Evolutionary conservation across 2,797 vertebrate genomes (phyloP), one percentile per base, ranked within the genome.

Genomic region (Arctocebus calabarensis): DNA sequence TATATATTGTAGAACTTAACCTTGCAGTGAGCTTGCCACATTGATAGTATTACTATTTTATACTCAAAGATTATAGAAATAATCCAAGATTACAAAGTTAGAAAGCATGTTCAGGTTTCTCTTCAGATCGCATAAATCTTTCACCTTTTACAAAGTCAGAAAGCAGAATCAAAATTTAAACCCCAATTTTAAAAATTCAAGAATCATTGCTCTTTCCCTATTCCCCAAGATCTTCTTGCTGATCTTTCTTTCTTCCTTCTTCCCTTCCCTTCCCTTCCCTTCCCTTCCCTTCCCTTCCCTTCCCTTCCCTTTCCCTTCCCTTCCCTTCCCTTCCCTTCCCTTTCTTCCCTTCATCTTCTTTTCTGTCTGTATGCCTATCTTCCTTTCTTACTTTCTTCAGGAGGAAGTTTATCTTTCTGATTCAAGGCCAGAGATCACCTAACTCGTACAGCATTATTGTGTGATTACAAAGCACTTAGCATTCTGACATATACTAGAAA

Each of bases 101-200:
- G 20, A 55, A 78, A 84, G 40, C 34, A 61, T n/a, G n/a, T n/a
- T n/a, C n/a, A n/a, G n/a, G n/a, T n/a, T n/a, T n/a, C n/a, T n/a
- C n/a, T n/a, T n/a, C n/a, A n/a, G n/a, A n/a, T n/a, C n/a, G n/a
- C n/a, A n/a, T n/a, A n/a, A n/a, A n/a, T n/a, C n/a, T n/a, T n/a
- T n/a, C n/a, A n/a, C n/a, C n/a, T n/a, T n/a, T 55, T 83, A 86
- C 14, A 91, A 73, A 88, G 62, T 0, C 5, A 82, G 20, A 55
- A 78, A 84, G 40, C 34, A 55, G 45, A 93, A 85, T 68, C 57
- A 92, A 45, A 94, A 57, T 83, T 91, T 74, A 89, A 95, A 92
- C 23, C 37, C 7, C 23, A 34, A 27, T 59, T 86, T 92, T 91
- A 89, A 79, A 59, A 86, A 73, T 90, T 93, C 22, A 48, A 91